Evolutionary conservation across 2,113 vertebrate genomes (phyloP), one percentile per base, ranked within the genome.

Genomic region (Dascyllus trimaculatus): DNA sequence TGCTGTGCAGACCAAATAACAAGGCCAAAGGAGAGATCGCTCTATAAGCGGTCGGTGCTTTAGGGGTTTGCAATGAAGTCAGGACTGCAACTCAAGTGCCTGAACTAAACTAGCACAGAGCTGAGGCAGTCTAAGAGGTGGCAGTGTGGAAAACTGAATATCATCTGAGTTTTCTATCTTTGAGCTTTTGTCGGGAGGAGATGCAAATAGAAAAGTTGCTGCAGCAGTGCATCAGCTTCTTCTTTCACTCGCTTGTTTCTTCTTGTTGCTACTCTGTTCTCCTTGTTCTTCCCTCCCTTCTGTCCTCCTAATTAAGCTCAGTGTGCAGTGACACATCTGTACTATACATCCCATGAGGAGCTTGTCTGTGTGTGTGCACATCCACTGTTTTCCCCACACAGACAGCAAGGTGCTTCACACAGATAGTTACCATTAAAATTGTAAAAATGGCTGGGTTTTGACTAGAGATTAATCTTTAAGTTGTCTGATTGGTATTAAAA

Each of bases 221-320:
- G 32, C 71, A 54, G 65, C 86, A 63, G 38, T 78, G 43, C 18
- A 13, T 84, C 73, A 18, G 32, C 53, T 26, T 25, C 22, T 66
- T 64, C 67, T 56, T 59, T 49, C 19, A 25, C 9, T 3, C 48
- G 32, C 32, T 35, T 7, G 32, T 35, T 35, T 51, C 48, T 40
- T 17, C 57, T 48, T 45, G 48, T 48, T 52, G 7, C 45, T 21
- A 0, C 49, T 67, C 59, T 58, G 8, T 53, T 59, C 59, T 19
- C 13, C 35, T 17, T 1, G 49, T 29, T 38, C 7, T 67, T 65
- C 32, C 24, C 53, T 80, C 66, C 61, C 56, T 78, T 62, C 73
- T 67, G 51, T 69, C 46, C 69, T 73, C 62, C 71, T 90, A 79
- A 86, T 91, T 89, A 89, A 81, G 64, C 85, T 75, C 85, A 75